Conservation (phyloP, 2,888 invertebrate species). For the Ormia ochracea region DNA sequence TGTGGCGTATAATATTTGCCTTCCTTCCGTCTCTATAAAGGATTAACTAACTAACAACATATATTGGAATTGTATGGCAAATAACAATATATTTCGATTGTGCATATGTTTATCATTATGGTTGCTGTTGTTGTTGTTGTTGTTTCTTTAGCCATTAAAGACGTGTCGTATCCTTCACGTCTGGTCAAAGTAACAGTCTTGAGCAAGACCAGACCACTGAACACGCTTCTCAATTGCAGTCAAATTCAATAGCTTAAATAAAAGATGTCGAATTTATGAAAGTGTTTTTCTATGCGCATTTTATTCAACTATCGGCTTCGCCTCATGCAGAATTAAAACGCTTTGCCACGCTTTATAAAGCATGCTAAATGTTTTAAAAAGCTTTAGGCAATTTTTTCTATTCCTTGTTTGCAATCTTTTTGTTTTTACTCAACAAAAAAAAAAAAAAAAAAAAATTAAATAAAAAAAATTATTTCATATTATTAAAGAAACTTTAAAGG, state of each 20-base stretch:
- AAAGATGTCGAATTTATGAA: conserved; percentile 44
- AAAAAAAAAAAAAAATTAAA: too few species aligned
- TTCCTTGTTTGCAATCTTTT: conserved; percentile 5
- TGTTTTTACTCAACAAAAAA: too few species aligned
- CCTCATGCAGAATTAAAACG: not conserved
- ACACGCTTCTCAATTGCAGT: conserved; percentile 9
- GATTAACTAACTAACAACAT: too few species aligned
- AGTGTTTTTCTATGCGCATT: conserved; percentile 25
- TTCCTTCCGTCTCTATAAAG: too few species aligned
- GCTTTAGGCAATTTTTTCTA: conserved; percentile 34
- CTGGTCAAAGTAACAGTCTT: conserved; percentile 59
- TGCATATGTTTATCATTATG: too few species aligned
- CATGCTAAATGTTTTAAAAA: conserved; percentile 30
- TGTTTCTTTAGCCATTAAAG: conserved; percentile 64
- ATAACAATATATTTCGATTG: too few species aligned
- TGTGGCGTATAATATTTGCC: too few species aligned
- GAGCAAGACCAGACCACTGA: conserved; percentile 1
- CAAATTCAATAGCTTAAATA: conserved; percentile 45
- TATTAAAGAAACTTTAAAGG: not conserved
- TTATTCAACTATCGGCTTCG: not conserved
- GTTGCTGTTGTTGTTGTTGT: conserved; percentile 10
- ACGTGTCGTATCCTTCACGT: conserved; percentile 73
- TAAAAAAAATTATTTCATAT: too few species aligned
- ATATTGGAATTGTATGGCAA: too few species aligned
- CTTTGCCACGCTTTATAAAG: conserved; percentile 5